Percentiles rank a stretch among this genome's conserved stretches.
Evolutionary conservation across 2,797 vertebrate genomes (phyloP).

Genomic region (Protonibea diacanthus): DNA sequence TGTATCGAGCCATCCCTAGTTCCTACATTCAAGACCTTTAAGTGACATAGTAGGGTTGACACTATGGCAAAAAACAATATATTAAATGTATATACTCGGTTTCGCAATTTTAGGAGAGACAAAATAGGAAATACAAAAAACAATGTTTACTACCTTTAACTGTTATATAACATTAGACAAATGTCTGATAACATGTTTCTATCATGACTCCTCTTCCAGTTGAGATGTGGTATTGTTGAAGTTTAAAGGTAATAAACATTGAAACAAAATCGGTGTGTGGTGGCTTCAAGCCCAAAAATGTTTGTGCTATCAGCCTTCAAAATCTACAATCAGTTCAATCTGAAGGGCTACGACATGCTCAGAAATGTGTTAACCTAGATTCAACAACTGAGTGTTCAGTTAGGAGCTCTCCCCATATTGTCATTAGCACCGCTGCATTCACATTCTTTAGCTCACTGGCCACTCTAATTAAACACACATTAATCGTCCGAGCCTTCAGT

Average conservation of each 20-base stretch:
- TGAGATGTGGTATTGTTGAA: no score
- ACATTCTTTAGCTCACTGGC: not conserved
- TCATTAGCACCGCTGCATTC: not conserved
- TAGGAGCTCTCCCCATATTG: not conserved
- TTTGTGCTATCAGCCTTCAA: not conserved
- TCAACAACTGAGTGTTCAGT: not conserved
- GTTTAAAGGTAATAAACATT: not conserved
- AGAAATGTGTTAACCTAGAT: slow-evolving; percentile 12
- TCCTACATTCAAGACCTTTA: not conserved
- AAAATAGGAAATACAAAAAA: not conserved
- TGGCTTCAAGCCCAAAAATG: slow-evolving; percentile 5
- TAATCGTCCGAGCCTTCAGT: not conserved
- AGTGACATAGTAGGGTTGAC: not conserved
- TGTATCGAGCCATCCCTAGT: no score
- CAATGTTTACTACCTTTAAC: not conserved
- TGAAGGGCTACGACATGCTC: not conserved
- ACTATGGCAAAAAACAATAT: not conserved
- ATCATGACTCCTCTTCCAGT: not conserved
- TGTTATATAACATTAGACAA: not conserved
- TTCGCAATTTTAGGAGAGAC: not conserved
- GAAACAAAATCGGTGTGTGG: not conserved
- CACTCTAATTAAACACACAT: not conserved
- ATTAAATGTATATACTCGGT: not conserved
- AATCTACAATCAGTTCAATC: not conserved
- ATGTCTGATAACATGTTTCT: not conserved